phyloP scores from a whole-genome alignment of 1,140 invertebrate species.

The Rhopalosiphum maidis region DNA sequence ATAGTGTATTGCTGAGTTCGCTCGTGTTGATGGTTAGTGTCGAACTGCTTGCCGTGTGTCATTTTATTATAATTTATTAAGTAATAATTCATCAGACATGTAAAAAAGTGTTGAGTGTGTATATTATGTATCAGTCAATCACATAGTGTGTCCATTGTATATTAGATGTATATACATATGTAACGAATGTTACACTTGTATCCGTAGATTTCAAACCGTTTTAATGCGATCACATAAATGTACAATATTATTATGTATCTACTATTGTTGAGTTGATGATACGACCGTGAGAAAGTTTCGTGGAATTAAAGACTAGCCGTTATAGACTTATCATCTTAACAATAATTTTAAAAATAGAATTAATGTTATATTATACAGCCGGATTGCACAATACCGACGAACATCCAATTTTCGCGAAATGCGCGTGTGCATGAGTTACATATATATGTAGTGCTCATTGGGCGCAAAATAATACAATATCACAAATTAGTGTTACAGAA shows the following conservation, averaged over 20 bases:
- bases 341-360: not conserved
- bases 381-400: not conserved
- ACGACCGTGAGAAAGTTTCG: not conserved
- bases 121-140: too few relatives aligned
- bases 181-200: too few relatives aligned
- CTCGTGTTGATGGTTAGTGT: too few relatives aligned
- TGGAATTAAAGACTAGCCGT: not conserved
- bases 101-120: too few relatives aligned
- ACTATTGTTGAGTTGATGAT: not conserved
- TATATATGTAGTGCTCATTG: too few relatives aligned
- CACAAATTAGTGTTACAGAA: not conserved
- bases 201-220: not conserved
- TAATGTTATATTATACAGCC: not conserved
- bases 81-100: too few relatives aligned
- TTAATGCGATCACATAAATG: not conserved
- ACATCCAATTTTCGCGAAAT: not conserved
- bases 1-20: too few relatives aligned
- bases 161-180: too few relatives aligned
- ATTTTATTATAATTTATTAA: too few relatives aligned
- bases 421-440: not conserved
- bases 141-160: too few relatives aligned
- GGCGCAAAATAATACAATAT: not conserved
- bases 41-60: too few relatives aligned
- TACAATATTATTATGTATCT: not conserved
- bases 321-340: not conserved